These are phyloP conservation scores for Macrophya annulata DNA, from an alignment of 2,888 invertebrate genomes.

Conservation along the genomic window DNA sequence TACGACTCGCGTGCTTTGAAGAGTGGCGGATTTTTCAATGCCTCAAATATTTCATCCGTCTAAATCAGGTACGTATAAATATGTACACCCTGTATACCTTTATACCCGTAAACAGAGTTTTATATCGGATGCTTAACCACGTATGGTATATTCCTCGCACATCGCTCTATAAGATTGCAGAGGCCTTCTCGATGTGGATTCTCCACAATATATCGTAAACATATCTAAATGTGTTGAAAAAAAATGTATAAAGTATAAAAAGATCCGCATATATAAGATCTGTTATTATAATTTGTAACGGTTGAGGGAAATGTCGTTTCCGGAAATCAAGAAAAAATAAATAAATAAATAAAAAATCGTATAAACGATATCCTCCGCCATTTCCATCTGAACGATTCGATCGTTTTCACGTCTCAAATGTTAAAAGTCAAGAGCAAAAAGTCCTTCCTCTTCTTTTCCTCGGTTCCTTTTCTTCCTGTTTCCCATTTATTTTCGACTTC, in stretches of 20 bases:
- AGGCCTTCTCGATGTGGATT: too few relatives aligned
- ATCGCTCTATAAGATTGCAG: neutral
- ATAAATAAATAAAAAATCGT: neutral
- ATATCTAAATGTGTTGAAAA: neutral
- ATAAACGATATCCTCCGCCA: neutral
- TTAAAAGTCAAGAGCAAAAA: neutral
- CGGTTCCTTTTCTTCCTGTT: neutral
- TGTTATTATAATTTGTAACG: constrained; percentile 31
- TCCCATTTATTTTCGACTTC: neutral
- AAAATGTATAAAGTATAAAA: neutral
- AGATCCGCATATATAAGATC: neutral
- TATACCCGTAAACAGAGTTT: too few relatives aligned
- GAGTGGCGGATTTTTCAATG: constrained; percentile 21
- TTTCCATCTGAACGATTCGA: constrained; percentile 6
- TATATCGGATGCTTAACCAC: too few relatives aligned
- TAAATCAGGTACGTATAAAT: too few relatives aligned
- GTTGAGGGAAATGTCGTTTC: neutral
- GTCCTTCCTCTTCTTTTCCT: neutral
- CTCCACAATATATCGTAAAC: neutral
- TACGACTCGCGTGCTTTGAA: neutral
- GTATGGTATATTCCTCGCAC: neutral
- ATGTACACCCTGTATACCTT: too few relatives aligned
- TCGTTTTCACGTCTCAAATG: neutral
- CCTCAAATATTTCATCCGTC: neutral
- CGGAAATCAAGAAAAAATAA: neutral